These are phyloP conservation scores for Syndactyla subalaris DNA, from an alignment of 2,797 vertebrate species.

Conservation along the genomic window DNA sequence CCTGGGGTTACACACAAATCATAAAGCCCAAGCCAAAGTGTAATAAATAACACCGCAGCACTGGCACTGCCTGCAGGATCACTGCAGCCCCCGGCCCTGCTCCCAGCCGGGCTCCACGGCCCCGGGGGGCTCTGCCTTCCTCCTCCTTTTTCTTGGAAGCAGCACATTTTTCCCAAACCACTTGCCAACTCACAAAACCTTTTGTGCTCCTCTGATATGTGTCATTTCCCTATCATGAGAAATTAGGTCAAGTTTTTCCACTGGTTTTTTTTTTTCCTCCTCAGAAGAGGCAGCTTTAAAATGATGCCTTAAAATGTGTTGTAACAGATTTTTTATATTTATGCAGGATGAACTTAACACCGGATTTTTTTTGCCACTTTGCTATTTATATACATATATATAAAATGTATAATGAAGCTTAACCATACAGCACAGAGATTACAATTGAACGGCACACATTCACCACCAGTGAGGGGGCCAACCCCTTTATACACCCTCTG, in stretches of 20 bases:
- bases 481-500: constrained; percentile 83
- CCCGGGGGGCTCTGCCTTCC: neutral
- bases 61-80: neutral
- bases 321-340: constrained; percentile 78
- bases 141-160: neutral
- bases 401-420: constrained; percentile 87
- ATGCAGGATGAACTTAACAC: constrained; percentile 81
- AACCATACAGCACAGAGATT: constrained; percentile 88
- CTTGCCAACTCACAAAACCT: constrained; percentile 69
- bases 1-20: neutral
- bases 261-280: constrained; percentile 22
- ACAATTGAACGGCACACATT: constrained; percentile 90
- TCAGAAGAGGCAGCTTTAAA: constrained; percentile 74
- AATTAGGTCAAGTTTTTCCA: constrained; percentile 73
- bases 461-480: constrained; percentile 87
- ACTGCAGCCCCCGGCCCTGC: neutral
- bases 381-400: constrained; percentile 82
- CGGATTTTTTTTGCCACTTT: constrained; percentile 78
- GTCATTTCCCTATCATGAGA: constrained; percentile 69
- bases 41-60: neutral
- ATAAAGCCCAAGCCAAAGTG: neutral
- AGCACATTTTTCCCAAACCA: constrained; percentile 24
- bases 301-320: constrained; percentile 75
- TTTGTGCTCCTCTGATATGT: constrained; percentile 72
- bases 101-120: rapidly evolving